These are phyloP conservation scores for Amphipyra tragopoginis DNA, from an alignment of 2,888 invertebrate species.

Conservation along the genomic window DNA sequence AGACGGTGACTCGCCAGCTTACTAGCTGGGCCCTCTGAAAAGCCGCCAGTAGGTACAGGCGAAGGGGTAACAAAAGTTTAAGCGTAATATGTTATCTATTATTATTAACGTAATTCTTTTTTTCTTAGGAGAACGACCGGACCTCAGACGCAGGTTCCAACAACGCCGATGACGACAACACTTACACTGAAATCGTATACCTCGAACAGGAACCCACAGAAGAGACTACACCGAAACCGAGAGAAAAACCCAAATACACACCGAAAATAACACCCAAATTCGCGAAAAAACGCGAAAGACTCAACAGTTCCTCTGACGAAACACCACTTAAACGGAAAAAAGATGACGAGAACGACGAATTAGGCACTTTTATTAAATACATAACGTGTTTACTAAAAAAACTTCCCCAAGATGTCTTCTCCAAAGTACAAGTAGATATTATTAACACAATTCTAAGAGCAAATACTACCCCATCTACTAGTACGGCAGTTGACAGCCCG, in stretches of 20 bases:
- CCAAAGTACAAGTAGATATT: constrained; percentile 75
- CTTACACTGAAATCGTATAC: constrained; percentile 70
- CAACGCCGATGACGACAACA: constrained; percentile 43
- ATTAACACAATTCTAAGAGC: constrained; percentile 74
- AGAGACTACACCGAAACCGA: constrained; percentile 4
- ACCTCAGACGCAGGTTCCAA: constrained; percentile 47
- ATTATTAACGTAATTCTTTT: background rate
- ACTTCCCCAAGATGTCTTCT: constrained; percentile 64
- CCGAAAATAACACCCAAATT: constrained; percentile 16
- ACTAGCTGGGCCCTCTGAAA: too few species aligned
- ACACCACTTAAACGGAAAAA: constrained; percentile 3
- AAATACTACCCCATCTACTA: constrained; percentile 36
- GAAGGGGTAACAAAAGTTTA: too few species aligned
- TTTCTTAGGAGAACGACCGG: constrained; percentile 38
- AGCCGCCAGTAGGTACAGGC: too few species aligned
- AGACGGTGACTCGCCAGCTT: too few species aligned
- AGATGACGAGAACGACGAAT: constrained; percentile 63
- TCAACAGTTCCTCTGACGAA: constrained; percentile 12
- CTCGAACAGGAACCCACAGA: constrained; percentile 60
- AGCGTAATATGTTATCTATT: too few species aligned
- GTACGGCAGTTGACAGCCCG: background rate
- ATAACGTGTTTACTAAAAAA: constrained; percentile 71
- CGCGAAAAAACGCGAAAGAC: constrained; percentile 5
- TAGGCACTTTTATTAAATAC: constrained; percentile 72
- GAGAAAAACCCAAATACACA: constrained; percentile 4